Evolutionary conservation across 2,888 invertebrate genomes (phyloP), one percentile per base, ranked within the genome.

Genomic region (Pedicia rivosa): DNA sequence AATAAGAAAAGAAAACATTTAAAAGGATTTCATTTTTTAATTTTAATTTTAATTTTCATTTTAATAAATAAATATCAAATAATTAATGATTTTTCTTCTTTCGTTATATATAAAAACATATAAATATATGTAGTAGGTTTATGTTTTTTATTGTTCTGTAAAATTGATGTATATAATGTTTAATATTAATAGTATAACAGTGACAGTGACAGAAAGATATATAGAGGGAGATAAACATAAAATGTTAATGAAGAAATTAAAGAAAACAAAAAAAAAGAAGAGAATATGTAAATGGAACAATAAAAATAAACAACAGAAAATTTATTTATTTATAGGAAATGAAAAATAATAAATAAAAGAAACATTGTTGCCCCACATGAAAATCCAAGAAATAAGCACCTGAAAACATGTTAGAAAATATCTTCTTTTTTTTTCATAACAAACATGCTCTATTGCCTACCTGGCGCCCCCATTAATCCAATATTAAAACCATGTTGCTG

Each of bases 371-470:
- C 6, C 26, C 35, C 35, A 26, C n/a, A n/a, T 17, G 26, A 35
- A 35, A 37, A 39, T 43, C 37, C 40, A 26, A 26, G 39, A 37
- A 38, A 32, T 39, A 43, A 43, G 42, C 42, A 35, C 39, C 42
- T 43, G 42, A 40, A 42, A 40, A 43, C 38, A 39, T 25, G 36
- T 29, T 13, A 13, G 13, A 32, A 32, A 32, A 32, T 20, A 6
- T 20, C 8, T 28, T 13, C 12, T 28, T 5, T 28, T 5, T 28
- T 5, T 8, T 14, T 5, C 12, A 3, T 8, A 37, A 27, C 36
- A 40, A 50, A 40, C 56, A 57, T 61, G 58, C 59, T 50, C 58
- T 61, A 59, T 48, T 46, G 56, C 61, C 58, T 61, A 61, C 61
- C 61, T 60, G 47, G 41, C 33, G 45, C 43, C 42, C 48, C 42